Conservation (phyloP, 1,140 invertebrate species). For the Philopotamus ludificatus region DNA sequence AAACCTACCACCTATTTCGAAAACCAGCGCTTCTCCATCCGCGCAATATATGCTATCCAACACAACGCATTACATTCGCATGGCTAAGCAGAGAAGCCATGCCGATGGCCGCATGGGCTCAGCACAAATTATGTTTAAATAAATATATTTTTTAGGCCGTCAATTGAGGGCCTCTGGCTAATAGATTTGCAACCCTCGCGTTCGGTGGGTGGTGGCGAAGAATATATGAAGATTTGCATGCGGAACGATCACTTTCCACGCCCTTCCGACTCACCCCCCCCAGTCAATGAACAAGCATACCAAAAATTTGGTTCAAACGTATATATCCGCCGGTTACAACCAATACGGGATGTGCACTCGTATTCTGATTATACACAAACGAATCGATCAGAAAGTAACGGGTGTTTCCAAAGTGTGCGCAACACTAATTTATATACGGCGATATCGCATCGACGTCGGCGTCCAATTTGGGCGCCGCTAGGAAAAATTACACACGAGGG, state of each 20-base stretch:
- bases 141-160: too few species aligned
- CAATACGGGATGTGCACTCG: not conserved
- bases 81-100: too few species aligned
- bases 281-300: slow-evolving; percentile 18
- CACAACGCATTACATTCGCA: not conserved
- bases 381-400: not conserved
- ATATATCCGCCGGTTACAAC: not conserved
- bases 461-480: not conserved
- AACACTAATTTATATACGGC: too few species aligned
- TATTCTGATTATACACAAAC: not conserved
- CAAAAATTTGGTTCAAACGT: not conserved
- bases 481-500: slow-evolving; percentile 31
- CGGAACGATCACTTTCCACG: slow-evolving; percentile 40
- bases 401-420: too few species aligned
- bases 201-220: slow-evolving; percentile 21
- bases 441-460: too few species aligned
- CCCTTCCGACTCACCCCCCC: slow-evolving; percentile 33
- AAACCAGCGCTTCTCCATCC: not conserved
- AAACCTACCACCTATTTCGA: slow-evolving; percentile 1
- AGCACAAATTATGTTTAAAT: too few species aligned
- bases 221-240: slow-evolving; percentile 41
- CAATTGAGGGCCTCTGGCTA: not conserved
- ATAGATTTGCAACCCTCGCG: slow-evolving; percentile 33
- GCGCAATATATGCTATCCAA: not conserved
- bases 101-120: too few species aligned